Evolutionary conservation across 2,888 invertebrate genomes (phyloP), one percentile per base, ranked within the genome.

Genomic region (Oithona nana): DNA sequence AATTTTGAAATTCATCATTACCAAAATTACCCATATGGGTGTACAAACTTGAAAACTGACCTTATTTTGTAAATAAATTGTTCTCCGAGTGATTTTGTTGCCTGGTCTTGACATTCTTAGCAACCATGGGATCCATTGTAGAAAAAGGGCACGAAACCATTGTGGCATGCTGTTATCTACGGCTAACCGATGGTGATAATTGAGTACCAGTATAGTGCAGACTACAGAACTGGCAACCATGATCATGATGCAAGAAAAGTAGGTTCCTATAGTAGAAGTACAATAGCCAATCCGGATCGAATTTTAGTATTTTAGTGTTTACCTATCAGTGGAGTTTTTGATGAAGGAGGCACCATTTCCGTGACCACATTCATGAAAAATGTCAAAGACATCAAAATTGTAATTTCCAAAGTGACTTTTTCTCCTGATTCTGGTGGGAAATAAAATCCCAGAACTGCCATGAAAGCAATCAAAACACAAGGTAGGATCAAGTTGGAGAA

Each of bases 321-420:
- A n/a, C n/a, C n/a, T 1, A 62, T 24, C n/a, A 62, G 62, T 11
- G 62, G 62, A 2, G 62, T 62, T 28, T 62, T 28, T 2, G 59
- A 59, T 3, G 59, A 59, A 20, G 55, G 62, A n/a, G 62, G 62
- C 30, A 30, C 30, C 48, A 62, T 22, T 11, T 62, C 62, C 26
- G 62, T 29, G 20, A 62, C 62, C 62, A 62, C 49, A 24, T 62
- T 62, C 62, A 62, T 62, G 56, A 56, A 62, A 24, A 62, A 62
- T 4, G 62, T 62, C 30, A 62, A 28, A 20, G 62, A 55, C 62
- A 62, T 62, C 20, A 62, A 28, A 20, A 62, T 31, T 3, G 62
- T 62, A 8, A 62, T 62, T 20, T 62, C 56, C 48, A 62, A 28
- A 4, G 62, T 62, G 6, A 62, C 31, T 31, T 62, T 62, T 39